Evolutionary conservation across 2,113 vertebrate genomes (phyloP), one percentile per base, ranked within the genome.

Genomic region (Acrocephalus arundinaceus): DNA sequence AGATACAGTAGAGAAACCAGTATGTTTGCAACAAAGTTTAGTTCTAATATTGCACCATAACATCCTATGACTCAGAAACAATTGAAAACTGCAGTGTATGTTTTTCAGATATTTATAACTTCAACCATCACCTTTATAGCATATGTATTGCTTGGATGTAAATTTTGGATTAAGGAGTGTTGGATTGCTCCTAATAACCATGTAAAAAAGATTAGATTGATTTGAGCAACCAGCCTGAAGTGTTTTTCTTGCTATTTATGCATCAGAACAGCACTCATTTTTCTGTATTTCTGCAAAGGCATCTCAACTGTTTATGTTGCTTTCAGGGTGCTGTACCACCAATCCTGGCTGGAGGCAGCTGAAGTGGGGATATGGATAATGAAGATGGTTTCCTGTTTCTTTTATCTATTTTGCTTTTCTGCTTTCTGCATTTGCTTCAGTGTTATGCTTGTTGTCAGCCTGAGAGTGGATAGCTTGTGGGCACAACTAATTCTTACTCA

Each of bases 211-310:
- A 83, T 85, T 46, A 51, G 31, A 70, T 66, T 2, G 4, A 24
- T 55, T 31, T 76, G 41, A 87, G 41, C 6, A 66, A 31, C 5
- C 23, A 52, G 33, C 79, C 43, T 35, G 31, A 54, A 77, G 72
- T 58, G 41, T 57, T 86, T 16, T 78, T 76, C 27, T 57, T 76
- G 13, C 39, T 77, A 3, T 74, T 83, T 52, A 62, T 27, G 30
- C 51, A 61, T 80, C 27, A 16, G 59, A 77, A 37, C 6, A 6
- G 25, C 0, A 1, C 41, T 88, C 0, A 0, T 27, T 84, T 83
- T 73, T 20, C 21, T n/a, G 0, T 55, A 24, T 54, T 41, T 89
- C 71, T 84, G 55, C 33, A 58, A 81, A 92, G 57, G 59, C 72
- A 74, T 80, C 71, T 6, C 14, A 46, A 22, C 8, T 51, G 33